Conservation (phyloP, 2,113 vertebrate genomes). For the Martes martes region DNA sequence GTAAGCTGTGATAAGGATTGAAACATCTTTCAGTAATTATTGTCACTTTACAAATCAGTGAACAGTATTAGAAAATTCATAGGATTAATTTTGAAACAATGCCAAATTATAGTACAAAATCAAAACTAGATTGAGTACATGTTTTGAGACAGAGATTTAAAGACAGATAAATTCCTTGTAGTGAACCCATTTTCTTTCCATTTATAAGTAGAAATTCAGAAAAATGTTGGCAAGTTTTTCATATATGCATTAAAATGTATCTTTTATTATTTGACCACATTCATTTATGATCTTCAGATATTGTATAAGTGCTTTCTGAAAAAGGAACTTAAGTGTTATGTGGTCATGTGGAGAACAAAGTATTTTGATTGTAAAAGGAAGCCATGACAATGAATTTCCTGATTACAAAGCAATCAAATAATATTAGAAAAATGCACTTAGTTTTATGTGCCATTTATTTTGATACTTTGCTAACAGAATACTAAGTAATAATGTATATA, state of each 20-base stretch:
- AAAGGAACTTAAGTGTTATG: conserved; percentile 27
- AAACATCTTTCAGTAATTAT: not conserved
- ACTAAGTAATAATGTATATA: not conserved
- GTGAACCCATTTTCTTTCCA: not conserved
- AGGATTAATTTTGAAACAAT: not conserved
- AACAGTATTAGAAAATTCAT: not conserved
- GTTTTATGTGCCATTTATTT: not conserved
- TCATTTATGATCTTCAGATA: conserved; percentile 8
- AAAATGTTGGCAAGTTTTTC: not conserved
- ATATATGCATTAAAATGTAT: conserved; percentile 1
- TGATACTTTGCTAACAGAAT: not conserved
- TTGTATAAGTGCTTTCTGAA: conserved; percentile 24
- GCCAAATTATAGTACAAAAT: not conserved
- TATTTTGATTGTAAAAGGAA: conserved; percentile 36
- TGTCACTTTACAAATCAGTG: not conserved
- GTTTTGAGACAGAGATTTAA: not conserved
- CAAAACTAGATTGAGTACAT: not conserved
- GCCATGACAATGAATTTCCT: conserved; percentile 19
- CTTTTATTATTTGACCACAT: conserved; percentile 40
- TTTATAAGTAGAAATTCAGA: not conserved
- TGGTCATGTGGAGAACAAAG: not conserved
- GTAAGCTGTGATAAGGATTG: not conserved
- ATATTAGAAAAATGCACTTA: not conserved
- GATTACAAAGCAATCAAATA: conserved; percentile 23
- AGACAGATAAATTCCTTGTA: not conserved